Conservation (phyloP, 2,888 invertebrate species). For the Cosmopolites sordidus region DNA sequence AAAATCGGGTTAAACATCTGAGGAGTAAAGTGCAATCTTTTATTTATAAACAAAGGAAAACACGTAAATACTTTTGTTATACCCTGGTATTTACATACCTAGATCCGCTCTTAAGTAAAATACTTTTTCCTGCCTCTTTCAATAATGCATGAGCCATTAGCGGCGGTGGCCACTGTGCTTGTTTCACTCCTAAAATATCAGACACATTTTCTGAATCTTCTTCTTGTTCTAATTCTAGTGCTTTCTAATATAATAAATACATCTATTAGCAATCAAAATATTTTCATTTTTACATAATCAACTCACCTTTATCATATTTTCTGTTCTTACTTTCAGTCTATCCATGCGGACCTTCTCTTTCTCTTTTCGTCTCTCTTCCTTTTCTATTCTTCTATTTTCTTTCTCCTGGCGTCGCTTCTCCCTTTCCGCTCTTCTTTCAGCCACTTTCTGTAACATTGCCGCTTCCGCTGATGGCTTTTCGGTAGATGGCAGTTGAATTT, state of each 20-base stretch:
- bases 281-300: background rate
- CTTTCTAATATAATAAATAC: constrained; percentile 31
- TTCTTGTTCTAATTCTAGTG: constrained; percentile 36
- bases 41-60: too few species aligned
- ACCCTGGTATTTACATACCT: too few species aligned
- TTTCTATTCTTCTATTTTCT: constrained; percentile 44
- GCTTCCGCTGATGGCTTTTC: constrained; percentile 38
- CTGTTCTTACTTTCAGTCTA: constrained; percentile 44
- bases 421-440: constrained; percentile 43
- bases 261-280: background rate
- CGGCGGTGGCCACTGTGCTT: constrained; percentile 42
- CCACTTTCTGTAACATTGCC: constrained; percentile 39
- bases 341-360: constrained; percentile 43
- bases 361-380: constrained; percentile 44
- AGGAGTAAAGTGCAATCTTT: too few species aligned
- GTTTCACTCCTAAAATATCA: constrained; percentile 25
- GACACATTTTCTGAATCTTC: constrained; percentile 31
- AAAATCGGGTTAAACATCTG: too few species aligned
- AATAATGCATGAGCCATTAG: constrained; percentile 36
- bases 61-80: too few species aligned
- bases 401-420: constrained; percentile 43
- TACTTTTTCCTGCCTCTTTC: constrained; percentile 54
- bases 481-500: background rate
- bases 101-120: constrained; percentile 51
- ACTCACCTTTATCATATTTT: constrained; percentile 48